Percentiles rank a stretch among this genome's conserved stretches.
phyloP scores from a whole-genome alignment of 2,113 vertebrate species.

The Mionectes macconnelli region DNA sequence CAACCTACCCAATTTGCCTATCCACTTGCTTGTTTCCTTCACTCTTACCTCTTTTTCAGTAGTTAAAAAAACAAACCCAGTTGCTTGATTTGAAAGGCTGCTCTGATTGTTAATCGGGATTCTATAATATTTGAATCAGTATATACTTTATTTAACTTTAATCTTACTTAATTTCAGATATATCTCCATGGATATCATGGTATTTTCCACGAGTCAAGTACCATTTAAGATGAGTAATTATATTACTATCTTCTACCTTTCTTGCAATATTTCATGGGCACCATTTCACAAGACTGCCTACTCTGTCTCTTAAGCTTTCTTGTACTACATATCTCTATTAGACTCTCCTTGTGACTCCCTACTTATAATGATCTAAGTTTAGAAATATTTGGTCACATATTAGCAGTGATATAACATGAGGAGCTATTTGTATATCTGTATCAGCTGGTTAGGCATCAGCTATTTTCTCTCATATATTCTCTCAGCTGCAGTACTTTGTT shows the following conservation, averaged over 20 bases:
- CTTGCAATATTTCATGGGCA: neutral
- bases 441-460: neutral
- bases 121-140: neutral
- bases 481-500: neutral
- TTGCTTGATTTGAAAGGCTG: neutral
- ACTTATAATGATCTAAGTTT: conserved; percentile 11
- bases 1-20: neutral
- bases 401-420: neutral
- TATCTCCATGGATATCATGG: neutral
- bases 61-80: neutral
- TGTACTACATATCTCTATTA: neutral
- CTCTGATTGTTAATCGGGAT: neutral
- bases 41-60: neutral
- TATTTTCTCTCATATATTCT: neutral
- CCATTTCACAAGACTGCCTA: neutral
- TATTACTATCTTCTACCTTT: neutral
- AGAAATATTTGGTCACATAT: conserved; percentile 49
- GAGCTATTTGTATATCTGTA: conserved; percentile 33
- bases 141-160: neutral
- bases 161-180: neutral
- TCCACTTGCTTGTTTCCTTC: neutral
- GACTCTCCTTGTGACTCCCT: neutral
- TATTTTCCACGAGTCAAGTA: neutral
- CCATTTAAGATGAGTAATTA: neutral
- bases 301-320: neutral